Base-by-base conservation (phyloP, 2,113 vertebrate species). In the Cyanocitta stelleri region DNA sequence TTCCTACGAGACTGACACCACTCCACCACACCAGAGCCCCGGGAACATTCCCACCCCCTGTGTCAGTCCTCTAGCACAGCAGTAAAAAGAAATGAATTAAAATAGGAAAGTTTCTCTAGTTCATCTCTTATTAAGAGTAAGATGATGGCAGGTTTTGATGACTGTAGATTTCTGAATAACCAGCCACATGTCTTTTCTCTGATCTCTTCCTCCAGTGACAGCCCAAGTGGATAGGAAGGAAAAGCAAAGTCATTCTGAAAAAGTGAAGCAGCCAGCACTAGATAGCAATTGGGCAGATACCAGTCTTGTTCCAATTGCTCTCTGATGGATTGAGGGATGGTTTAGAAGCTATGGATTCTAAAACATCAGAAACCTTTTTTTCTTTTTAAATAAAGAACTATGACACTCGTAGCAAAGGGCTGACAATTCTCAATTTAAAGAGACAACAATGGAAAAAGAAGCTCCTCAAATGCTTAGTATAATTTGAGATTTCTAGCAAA, bases 1-100 rank as follows among this genome's bases (percentile, higher is more conserved):
- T 7, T 91, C 44, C 85, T 7, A 6, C 6, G 7, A 87, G 35
- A 14, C 67, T 14, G 7, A 72, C 64, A 29, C 14, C 21, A 13
- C 10, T 24, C 11, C 6, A 22, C 7, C 21, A 3, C 0, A 0
- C 16, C 17, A 41, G 43, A 71, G 54, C 54, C 16, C 16, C 1
- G 0, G 52, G 20, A 78, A 63, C 0, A 4, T 16, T 68, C n/a
- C 67, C 5, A 3, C 29, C 2, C 27, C 13, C 21, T 17, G 0
- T 41, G 29, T 49, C 1, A 1, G 10, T 59, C 33, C 76, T 44
- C 23, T 2, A 21, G 66, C 78, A 93, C 5, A 35, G 32, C 13
- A 48, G 18, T 33, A 30, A 75, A 52, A 58, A 44, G 20, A 12
- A 49, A 58, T 51, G 1, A 54, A 69, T 46, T 51, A n/a, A 76